Percentiles rank a stretch among this genome's conserved stretches.
These are phyloP conservation scores for Nematolebias whitei DNA, from an alignment of 2,113 vertebrate species.

Conservation along the genomic window DNA sequence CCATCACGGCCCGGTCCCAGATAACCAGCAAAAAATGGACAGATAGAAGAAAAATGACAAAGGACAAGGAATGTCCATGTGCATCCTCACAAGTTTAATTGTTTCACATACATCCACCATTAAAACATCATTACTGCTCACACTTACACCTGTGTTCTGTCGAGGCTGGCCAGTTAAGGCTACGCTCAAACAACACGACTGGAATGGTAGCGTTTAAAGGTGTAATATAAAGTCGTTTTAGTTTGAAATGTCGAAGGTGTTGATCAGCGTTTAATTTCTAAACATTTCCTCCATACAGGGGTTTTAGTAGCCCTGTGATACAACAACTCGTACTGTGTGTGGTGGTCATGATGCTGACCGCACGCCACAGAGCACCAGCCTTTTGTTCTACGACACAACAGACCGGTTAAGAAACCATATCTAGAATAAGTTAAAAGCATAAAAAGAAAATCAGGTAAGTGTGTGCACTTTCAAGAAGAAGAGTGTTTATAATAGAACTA, in stretches of 20 bases:
- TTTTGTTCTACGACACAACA: background rate
- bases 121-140: conserved; percentile 11
- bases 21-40: no score
- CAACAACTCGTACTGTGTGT: no score
- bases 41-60: background rate
- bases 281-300: no score
- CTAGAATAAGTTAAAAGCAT: conserved; percentile 59
- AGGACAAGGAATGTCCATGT: background rate
- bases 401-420: background rate
- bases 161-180: background rate
- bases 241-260: no score
- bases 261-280: no score
- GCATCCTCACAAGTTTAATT: conserved; percentile 35
- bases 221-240: background rate
- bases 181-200: conserved; percentile 1
- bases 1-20: no score
- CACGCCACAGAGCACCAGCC: background rate
- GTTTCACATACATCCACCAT: conserved; percentile 40
- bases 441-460: conserved; percentile 7
- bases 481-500: conserved; percentile 20
- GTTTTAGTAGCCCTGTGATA: no score
- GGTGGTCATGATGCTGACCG: background rate
- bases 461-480: conserved; percentile 46
- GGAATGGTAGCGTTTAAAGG: background rate
- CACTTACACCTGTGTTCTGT: conserved; percentile 1